These are phyloP conservation scores for Amblyraja radiata DNA, from an alignment of 2,797 vertebrate species.

Conservation along the genomic window DNA sequence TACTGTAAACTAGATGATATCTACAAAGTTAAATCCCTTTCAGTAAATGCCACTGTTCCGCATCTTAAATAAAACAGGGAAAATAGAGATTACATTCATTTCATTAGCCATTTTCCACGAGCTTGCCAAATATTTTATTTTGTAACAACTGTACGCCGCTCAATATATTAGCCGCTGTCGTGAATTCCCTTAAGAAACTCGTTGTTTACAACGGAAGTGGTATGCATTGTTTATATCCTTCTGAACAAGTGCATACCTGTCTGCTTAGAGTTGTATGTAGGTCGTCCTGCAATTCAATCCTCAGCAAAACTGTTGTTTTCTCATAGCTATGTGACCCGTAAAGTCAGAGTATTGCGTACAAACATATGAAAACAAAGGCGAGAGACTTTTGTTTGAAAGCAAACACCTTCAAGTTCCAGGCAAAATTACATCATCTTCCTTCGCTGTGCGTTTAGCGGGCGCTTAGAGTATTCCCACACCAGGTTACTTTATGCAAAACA, in stretches of 20 bases:
- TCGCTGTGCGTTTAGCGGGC: background rate
- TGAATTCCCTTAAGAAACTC: background rate
- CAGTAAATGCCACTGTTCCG: background rate
- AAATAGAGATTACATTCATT: background rate
- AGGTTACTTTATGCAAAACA: conserved; percentile 5
- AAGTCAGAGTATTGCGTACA: background rate
- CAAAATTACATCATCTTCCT: background rate
- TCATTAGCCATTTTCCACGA: background rate
- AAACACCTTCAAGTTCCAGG: background rate
- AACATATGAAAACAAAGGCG: background rate
- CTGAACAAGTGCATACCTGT: background rate
- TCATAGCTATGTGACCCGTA: background rate
- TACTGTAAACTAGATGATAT: background rate
- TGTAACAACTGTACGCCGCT: background rate
- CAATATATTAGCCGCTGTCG: too few relatives aligned
- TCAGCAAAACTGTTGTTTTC: background rate
- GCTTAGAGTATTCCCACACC: background rate
- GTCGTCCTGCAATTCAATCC: conserved; percentile 17
- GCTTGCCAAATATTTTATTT: background rate
- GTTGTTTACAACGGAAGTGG: background rate
- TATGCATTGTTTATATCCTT: background rate
- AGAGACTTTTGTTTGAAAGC: background rate
- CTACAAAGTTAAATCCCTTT: background rate
- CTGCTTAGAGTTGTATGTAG: background rate
- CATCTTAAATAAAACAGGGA: background rate